Evolutionary conservation across 1,140 invertebrate species (phyloP).

Genomic region (Halictus rubicundus): DNA sequence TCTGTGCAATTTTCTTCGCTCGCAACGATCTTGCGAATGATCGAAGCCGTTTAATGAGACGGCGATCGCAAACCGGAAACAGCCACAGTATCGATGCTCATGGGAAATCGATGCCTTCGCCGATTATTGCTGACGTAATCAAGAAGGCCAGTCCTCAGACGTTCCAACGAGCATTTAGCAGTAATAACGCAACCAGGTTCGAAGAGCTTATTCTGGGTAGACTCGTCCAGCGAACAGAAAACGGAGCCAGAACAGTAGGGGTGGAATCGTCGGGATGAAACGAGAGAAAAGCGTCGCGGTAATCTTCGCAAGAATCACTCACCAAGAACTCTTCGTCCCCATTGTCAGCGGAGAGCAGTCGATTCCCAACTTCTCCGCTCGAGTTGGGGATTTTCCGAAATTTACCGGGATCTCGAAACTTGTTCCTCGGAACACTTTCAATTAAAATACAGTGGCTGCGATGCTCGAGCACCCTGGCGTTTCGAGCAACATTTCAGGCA

Average conservation of each 20-base stretch:
- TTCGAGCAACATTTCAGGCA: no score
- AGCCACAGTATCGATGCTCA: neutral
- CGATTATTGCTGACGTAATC: slow-evolving; percentile 7
- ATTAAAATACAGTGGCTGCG: no score
- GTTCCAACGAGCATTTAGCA: neutral
- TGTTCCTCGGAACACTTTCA: neutral
- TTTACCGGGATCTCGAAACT: neutral
- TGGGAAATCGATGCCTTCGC: neutral
- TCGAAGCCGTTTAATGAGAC: no score
- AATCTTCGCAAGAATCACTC: slow-evolving; percentile 1
- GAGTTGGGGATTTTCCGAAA: neutral
- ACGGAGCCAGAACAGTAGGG: neutral
- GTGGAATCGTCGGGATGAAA: neutral
- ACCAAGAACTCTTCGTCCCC: neutral
- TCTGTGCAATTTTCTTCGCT: no score
- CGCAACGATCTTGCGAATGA: no score
- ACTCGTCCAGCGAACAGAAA: neutral
- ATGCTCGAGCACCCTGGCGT: no score
- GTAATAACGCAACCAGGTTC: neutral
- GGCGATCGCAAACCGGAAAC: neutral
- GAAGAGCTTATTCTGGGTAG: neutral
- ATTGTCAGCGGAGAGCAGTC: neutral
- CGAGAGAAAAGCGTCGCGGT: neutral
- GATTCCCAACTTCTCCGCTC: neutral
- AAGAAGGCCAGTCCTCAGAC: neutral